Evolutionary conservation across 2,888 invertebrate genomes (phyloP).

Genomic region (Andrena bicolor): DNA sequence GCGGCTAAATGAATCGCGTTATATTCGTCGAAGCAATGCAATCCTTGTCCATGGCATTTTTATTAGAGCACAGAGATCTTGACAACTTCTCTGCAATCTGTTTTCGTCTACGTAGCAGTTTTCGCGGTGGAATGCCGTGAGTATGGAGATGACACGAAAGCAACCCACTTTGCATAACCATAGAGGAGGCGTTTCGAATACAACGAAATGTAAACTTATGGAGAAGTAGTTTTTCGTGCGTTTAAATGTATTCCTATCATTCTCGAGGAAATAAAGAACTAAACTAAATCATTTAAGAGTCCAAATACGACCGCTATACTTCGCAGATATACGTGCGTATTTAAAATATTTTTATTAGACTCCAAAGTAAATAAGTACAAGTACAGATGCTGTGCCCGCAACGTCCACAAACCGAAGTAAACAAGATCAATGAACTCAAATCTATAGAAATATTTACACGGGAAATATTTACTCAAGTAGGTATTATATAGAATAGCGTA

Average conservation of each 20-base stretch:
- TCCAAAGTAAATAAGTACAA: neutral
- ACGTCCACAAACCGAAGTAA: neutral
- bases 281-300: too few relatives aligned
- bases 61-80: conserved; percentile 29
- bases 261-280: too few relatives aligned
- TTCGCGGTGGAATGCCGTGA: conserved; percentile 62
- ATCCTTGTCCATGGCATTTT: conserved; percentile 40
- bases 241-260: neutral
- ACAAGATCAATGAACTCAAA: conserved; percentile 11
- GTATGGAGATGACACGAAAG: conserved; percentile 39
- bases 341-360: neutral
- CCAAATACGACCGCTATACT: too few relatives aligned
- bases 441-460: conserved; percentile 7
- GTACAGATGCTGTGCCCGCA: neutral
- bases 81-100: conserved; percentile 43
- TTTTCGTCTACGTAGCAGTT: conserved; percentile 73
- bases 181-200: conserved; percentile 29
- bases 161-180: conserved; percentile 51
- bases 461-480: conserved; percentile 18
- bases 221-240: neutral
- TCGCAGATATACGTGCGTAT: too few relatives aligned
- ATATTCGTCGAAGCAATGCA: conserved; percentile 11
- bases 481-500: neutral
- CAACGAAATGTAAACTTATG: neutral
- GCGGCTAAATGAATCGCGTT: neutral